Evolutionary conservation across 2,113 vertebrate species (phyloP).

Genomic region (Nothoprocta pentlandii): DNA sequence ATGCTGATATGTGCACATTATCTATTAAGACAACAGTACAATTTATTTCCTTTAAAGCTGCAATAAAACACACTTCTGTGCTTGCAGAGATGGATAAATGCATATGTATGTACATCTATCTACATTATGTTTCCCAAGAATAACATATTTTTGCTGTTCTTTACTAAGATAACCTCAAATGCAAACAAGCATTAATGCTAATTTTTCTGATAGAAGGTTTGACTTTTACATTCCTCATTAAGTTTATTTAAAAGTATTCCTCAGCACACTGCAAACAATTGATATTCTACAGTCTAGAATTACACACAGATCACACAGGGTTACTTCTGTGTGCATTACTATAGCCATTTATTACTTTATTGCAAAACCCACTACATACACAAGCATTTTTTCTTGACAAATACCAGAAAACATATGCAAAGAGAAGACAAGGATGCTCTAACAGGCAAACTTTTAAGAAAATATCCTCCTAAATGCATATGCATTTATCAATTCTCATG

Average conservation of each 20-base stretch:
- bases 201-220: too few species aligned
- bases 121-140: not conserved
- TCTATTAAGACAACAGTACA: not conserved
- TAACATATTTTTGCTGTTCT: not conserved
- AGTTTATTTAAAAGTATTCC: conserved; percentile 28
- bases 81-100: not conserved
- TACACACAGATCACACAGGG: not conserved
- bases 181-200: not conserved
- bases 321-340: not conserved
- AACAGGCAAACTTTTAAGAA: not conserved
- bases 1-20: not conserved
- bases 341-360: not conserved
- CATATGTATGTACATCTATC: not conserved
- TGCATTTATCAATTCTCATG: not conserved
- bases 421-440: not conserved
- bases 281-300: not conserved
- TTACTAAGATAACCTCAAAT: not conserved
- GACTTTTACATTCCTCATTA: not conserved
- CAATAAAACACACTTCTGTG: not conserved
- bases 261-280: not conserved
- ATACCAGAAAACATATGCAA: not conserved
- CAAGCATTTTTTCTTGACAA: not conserved
- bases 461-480: not conserved
- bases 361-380: not conserved
- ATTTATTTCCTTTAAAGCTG: not conserved